Evolutionary conservation across 1,140 invertebrate genomes (phyloP).

Genomic region (Euura lappo): DNA sequence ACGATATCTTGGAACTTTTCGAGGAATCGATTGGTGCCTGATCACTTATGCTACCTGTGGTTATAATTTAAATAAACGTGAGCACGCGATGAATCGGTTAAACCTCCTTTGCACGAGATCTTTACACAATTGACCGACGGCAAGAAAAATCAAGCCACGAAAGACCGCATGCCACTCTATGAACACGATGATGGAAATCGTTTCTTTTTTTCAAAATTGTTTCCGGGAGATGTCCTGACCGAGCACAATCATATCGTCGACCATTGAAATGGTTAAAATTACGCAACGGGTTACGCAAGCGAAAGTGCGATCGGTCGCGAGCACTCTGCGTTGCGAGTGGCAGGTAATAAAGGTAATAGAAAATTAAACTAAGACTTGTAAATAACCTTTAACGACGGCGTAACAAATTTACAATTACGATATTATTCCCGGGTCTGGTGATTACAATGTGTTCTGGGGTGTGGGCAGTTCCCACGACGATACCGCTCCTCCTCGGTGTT

Average conservation of each 20-base stretch:
- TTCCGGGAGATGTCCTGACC: not conserved
- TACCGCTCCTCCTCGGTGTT: not conserved
- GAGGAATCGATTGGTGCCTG: not conserved
- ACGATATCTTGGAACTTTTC: not conserved
- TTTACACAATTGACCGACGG: not conserved
- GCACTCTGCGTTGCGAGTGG: not conserved
- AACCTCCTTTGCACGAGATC: not conserved
- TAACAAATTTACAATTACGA: constrained; percentile 58
- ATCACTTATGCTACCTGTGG: not conserved
- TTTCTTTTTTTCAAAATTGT: not conserved
- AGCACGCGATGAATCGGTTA: not conserved
- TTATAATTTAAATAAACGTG: constrained; percentile 5
- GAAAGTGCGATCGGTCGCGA: constrained; percentile 9
- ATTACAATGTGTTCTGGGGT: constrained; percentile 41
- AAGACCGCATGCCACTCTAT: not conserved
- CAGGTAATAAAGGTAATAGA: constrained; percentile 37
- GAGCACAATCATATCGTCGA: not conserved
- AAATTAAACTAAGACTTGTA: constrained; percentile 54
- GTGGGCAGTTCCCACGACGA: constrained; percentile 45
- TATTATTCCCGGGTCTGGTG: constrained; percentile 49
- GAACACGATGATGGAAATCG: no score
- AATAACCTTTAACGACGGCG: constrained; percentile 54
- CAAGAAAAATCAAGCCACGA: not conserved
- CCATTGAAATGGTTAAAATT: not conserved
- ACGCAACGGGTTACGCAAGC: constrained; percentile 4